Base-by-base conservation (phyloP, 2,888 invertebrate species). In the Keiferia lycopersicella region DNA sequence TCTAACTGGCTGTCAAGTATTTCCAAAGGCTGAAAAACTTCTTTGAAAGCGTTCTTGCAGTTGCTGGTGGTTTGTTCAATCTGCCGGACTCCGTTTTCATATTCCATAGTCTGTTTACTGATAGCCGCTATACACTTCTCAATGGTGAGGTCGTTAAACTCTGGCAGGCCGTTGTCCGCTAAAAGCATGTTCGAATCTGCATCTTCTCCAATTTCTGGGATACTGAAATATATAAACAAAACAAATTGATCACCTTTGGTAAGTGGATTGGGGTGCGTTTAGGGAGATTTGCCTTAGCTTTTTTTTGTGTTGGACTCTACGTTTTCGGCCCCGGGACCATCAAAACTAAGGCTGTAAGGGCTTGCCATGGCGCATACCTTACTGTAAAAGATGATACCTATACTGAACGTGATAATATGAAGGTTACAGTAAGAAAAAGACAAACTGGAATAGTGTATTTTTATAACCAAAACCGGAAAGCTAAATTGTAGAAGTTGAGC, bases 171-270 rank as follows among this genome's bases (percentile, higher is more conserved):
- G 73, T 94, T 94, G 64, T 95, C 94, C 67, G 95, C 93, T 10
- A 97, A 83, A 20, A 98, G 84, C 2, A 95, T 94, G 83, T 96
- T 96, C 73, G 95, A 95, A 62, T 96, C 95, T 11, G 94, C 93
- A 86, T 98, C 97, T 80, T 96, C 96, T 1, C 96, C 96, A 66
- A 96, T 96, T 93, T 96, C 96, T 65, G 96, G 96, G 68, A 96
- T 94, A 68, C 96, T 96, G 83, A 65, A 87, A 85, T 71, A 71
- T 66, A 69, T 39, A 45, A 12, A 63, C 41, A 51, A 22, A 3
- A 12, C 0, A 48, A 59, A 22, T 39, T 61, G 3, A 22, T 10
- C 8, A 18, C 6, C 16, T 7, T n/a, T 16, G 7, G 45, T 61
- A 50, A 60, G 12, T 12, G 51, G 4, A 18, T n/a, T n/a, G n/a